These are phyloP conservation scores for Nylanderia fulva DNA, from an alignment of 1,140 invertebrate genomes.

Conservation along the genomic window DNA sequence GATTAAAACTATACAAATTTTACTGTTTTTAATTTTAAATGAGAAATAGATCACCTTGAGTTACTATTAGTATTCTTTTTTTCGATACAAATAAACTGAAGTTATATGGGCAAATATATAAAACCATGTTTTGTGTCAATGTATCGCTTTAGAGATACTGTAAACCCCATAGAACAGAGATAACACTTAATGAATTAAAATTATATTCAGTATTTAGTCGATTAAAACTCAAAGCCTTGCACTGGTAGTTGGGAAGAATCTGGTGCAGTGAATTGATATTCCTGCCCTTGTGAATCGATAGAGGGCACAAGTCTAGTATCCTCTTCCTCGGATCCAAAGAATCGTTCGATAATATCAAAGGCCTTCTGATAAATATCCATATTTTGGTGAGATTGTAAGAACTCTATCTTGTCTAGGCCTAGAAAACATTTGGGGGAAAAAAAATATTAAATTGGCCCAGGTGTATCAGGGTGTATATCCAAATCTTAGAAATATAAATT, in stretches of 20 bases:
- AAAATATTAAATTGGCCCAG: background rate
- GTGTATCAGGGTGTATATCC: no score
- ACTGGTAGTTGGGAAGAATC: constrained; percentile 89
- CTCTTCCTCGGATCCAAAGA: constrained; percentile 96
- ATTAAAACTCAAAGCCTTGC: constrained; percentile 93
- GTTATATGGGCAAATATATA: constrained; percentile 51
- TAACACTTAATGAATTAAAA: constrained; percentile 64
- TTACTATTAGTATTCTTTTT: constrained; percentile 48
- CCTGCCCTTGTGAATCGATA: constrained; percentile 91
- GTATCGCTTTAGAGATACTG: constrained; percentile 53
- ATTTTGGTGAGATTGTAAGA: constrained; percentile 98
- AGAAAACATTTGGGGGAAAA: constrained; percentile 69
- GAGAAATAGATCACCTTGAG: constrained; percentile 72
- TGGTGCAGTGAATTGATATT: constrained; percentile 91
- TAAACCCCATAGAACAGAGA: constrained; percentile 57
- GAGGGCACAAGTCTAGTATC: constrained; percentile 93
- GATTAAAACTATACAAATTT: constrained; percentile 60
- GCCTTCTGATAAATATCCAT: constrained; percentile 98
- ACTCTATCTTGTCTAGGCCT: constrained; percentile 99
- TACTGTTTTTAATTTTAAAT: constrained; percentile 76
- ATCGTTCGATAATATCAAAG: constrained; percentile 98
- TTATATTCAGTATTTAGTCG: constrained; percentile 58
- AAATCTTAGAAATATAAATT: no score
- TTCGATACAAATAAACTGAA: constrained; percentile 65
- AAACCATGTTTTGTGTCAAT: constrained; percentile 50